These are phyloP conservation scores for Siniperca undulata DNA, from an alignment of 2,797 vertebrate species.

Conservation along the genomic window DNA sequence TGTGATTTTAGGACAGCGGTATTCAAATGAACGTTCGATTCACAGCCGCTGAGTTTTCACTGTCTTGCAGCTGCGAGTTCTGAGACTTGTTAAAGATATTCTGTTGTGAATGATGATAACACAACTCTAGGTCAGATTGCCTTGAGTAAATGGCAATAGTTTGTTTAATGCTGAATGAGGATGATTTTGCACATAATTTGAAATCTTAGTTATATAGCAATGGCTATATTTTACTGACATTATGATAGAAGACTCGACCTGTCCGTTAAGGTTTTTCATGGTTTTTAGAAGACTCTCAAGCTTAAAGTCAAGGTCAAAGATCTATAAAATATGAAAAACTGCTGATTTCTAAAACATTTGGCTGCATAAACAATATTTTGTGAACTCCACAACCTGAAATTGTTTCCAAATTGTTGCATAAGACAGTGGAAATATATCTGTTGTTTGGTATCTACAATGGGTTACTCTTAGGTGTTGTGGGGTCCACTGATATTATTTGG, in stretches of 20 bases:
- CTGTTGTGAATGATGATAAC: constrained; percentile 48
- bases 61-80: constrained; percentile 59
- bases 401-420: constrained; percentile 50
- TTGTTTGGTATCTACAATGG: constrained; percentile 26
- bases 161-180: constrained; percentile 55
- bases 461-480: constrained; percentile 33
- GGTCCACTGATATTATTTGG: constrained; percentile 38
- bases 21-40: constrained; percentile 27
- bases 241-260: constrained; percentile 27
- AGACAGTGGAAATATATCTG: constrained; percentile 30
- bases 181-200: constrained; percentile 76
- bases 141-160: constrained; percentile 46
- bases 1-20: constrained; percentile 45
- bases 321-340: constrained; percentile 7
- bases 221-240: constrained; percentile 60
- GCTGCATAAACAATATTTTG: neutral
- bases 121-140: constrained; percentile 56
- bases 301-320: constrained; percentile 32
- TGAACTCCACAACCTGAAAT: constrained; percentile 33
- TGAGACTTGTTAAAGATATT: constrained; percentile 42
- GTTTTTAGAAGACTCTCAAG: constrained; percentile 39
- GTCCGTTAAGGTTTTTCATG: constrained; percentile 29
- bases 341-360: constrained; percentile 30
- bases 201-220: constrained; percentile 48
- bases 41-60: constrained; percentile 51